Evolutionary conservation across 2,113 vertebrate genomes (phyloP), one percentile per base, ranked within the genome.

Genomic region (Nibea coibor): DNA sequence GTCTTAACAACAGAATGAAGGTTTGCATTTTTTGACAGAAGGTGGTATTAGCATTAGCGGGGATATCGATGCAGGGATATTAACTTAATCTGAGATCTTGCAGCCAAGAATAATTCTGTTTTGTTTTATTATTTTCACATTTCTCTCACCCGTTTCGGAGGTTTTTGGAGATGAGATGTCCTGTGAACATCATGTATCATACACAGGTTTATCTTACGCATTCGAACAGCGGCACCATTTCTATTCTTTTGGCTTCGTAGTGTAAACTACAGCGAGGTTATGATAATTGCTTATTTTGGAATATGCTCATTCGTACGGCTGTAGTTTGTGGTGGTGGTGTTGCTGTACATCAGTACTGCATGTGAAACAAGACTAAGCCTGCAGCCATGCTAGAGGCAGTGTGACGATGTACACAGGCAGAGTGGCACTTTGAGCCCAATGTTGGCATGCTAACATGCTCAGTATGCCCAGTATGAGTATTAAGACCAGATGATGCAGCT

Each of bases 1-100:
- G 54, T 67, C 31, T 14, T 24, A 31, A 75, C 43, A 19, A 80
- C 43, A 28, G 5, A 39, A 15, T 22, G 59, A 75, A 75, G 22
- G 42, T 76, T 74, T 78, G 45, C 51, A 17, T n/a, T 59, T n/a
- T 51, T 65, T 72, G 43, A 59, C 31, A 28, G 5, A 24, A 6
- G 7, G 54, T 67, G 43, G 5, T n/a, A 0, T 19, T 4, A 71
- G 61, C 56, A 39, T 39, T 62, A 17, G 53, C 39, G 7, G 17
- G 4, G 4, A 35, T 3, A 48, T 2, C 26, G 47, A 61, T 39
- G 10, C 10, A 39, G 28, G 45, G 26, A 54, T 73, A 48, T 82
- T 31, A 51, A 3, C 5, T 35, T 51, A 69, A 63, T 22, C 48
- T 75, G 31, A 63, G 24, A 50, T 22, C 6, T 24, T 50, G 5